phyloP scores from a whole-genome alignment of 2,113 vertebrate genomes.

The Cervus canadensis region DNA sequence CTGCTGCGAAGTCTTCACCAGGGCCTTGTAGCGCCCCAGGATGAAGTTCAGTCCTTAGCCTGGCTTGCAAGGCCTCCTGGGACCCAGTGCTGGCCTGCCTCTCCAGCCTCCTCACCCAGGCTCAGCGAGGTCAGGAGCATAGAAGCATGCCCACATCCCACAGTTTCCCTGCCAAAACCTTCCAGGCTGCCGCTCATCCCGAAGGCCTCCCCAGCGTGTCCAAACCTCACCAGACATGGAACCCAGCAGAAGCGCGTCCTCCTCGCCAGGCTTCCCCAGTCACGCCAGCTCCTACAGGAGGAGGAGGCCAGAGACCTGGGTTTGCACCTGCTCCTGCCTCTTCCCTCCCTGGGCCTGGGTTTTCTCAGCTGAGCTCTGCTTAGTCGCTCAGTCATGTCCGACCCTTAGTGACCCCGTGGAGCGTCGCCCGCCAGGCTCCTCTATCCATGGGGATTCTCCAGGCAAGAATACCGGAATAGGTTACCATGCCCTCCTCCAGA shows the following conservation, averaged over 20 bases:
- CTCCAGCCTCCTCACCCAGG: too few relatives aligned
- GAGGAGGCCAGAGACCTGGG: too few relatives aligned
- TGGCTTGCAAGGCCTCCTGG: background rate
- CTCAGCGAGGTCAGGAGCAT: too few relatives aligned
- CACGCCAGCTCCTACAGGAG: background rate
- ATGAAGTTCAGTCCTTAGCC: too few relatives aligned
- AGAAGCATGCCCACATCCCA: rapidly evolving
- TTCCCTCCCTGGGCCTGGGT: background rate
- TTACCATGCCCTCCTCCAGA: background rate
- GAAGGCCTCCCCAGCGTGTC: background rate
- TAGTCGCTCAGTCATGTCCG: background rate
- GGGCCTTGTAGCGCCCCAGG: background rate
- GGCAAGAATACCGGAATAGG: background rate
- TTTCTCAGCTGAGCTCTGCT: background rate
- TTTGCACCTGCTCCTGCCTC: background rate
- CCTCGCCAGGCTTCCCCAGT: rapidly evolving
- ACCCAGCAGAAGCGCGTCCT: background rate
- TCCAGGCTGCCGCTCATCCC: background rate
- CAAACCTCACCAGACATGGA: too few relatives aligned
- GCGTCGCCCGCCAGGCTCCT: background rate
- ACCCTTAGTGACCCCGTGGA: background rate
- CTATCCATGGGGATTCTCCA: background rate
- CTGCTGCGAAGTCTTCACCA: background rate
- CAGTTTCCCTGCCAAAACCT: rapidly evolving
- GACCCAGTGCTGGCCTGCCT: background rate